phyloP scores from a whole-genome alignment of 2,888 invertebrate species.

The Liposcelis brunnea region DNA sequence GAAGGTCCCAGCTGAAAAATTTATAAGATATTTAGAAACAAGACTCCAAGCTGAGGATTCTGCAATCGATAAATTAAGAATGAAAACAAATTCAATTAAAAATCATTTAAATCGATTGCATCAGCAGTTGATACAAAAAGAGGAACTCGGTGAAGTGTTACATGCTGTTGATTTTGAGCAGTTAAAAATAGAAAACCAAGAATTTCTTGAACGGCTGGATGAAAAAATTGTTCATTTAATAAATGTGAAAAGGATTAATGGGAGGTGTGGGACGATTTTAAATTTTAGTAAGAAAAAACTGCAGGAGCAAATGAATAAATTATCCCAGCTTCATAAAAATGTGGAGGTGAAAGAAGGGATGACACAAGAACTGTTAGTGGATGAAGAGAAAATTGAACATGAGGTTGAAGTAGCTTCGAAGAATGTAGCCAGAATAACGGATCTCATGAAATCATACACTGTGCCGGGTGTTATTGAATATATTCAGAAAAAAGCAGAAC shows the following conservation, averaged over 20 bases:
- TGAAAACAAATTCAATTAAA: too few relatives aligned
- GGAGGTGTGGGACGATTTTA: background rate
- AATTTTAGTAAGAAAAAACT: background rate
- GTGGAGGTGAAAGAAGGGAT: background rate
- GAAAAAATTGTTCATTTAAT: background rate
- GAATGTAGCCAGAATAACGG: background rate
- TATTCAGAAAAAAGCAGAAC: background rate
- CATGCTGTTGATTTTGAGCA: conserved; percentile 1
- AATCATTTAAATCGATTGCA: too few relatives aligned
- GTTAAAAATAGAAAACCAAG: background rate
- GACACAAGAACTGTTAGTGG: background rate
- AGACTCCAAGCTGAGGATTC: too few relatives aligned
- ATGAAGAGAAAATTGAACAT: background rate
- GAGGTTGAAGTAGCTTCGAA: background rate
- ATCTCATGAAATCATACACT: background rate
- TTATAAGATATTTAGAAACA: conserved; percentile 5
- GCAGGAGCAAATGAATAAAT: background rate
- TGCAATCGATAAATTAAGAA: too few relatives aligned
- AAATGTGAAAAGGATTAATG: background rate
- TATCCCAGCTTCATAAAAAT: background rate
- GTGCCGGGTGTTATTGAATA: conserved; percentile 1
- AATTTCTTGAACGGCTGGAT: background rate
- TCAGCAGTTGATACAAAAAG: too few relatives aligned
- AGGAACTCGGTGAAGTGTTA: background rate
- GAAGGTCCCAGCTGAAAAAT: conserved; percentile 4